Conservation (phyloP, 2,797 vertebrate species). For the Pseudochaenichthys georgianus region DNA sequence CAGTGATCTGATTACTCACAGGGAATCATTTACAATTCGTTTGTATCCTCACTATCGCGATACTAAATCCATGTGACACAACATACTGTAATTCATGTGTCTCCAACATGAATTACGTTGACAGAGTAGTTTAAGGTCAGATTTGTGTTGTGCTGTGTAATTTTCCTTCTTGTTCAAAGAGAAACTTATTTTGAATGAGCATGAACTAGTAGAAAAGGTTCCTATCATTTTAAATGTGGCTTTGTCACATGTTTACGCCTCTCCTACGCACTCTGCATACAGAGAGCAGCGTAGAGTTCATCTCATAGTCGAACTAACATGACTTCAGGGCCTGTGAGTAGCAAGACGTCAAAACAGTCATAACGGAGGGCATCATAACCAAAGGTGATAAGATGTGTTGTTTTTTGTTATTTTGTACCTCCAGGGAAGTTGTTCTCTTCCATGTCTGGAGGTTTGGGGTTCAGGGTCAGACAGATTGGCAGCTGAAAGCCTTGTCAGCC, state of each 20-base stretch:
- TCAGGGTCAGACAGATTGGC: neutral
- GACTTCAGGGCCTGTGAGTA: neutral
- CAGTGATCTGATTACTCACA: no score
- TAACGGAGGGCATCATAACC: neutral
- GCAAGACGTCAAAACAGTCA: neutral
- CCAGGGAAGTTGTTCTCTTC: neutral
- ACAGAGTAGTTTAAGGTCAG: neutral
- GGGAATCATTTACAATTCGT: no score
- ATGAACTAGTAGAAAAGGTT: conserved; percentile 12
- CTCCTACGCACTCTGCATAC: neutral
- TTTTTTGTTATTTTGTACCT: neutral
- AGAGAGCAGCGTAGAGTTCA: conserved; percentile 1
- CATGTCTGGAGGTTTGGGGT: neutral
- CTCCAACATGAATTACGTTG: neutral
- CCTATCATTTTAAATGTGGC: conserved; percentile 2
- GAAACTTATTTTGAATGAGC: neutral
- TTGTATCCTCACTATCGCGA: no score
- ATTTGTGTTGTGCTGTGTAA: neutral
- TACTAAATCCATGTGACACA: no score
- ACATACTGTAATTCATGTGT: no score
- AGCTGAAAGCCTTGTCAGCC: neutral
- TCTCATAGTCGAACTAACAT: neutral
- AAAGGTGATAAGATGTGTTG: neutral
- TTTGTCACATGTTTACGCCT: conserved; percentile 16
- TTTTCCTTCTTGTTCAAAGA: neutral